Conservation (phyloP, 2,113 vertebrate genomes). For the Ceyx cyanopectus region DNA sequence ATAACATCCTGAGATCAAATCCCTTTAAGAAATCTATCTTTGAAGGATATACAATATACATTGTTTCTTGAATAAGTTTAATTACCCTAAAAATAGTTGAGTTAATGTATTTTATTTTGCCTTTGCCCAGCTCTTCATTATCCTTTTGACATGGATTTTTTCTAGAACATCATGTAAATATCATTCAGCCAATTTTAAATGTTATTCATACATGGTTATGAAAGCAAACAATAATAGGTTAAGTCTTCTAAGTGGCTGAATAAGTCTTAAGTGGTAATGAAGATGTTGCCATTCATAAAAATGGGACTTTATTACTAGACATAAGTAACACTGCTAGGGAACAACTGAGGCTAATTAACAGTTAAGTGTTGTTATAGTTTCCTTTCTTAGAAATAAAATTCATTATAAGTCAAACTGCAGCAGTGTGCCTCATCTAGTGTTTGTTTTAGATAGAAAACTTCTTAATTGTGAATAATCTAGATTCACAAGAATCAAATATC, state of each 20-base stretch:
- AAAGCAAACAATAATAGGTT: background rate
- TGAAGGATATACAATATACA: background rate
- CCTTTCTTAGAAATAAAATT: background rate
- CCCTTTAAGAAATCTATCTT: background rate
- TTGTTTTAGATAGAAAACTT: background rate
- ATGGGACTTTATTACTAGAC: background rate
- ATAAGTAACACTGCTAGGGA: background rate
- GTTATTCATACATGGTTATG: background rate
- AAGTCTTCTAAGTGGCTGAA: background rate
- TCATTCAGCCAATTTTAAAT: background rate
- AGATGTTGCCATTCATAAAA: background rate
- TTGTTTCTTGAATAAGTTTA: background rate
- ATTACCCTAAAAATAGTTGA: background rate
- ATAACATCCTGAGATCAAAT: background rate
- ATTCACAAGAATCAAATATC: background rate
- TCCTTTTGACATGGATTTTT: background rate
- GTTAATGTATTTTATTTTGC: background rate
- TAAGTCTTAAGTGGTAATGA: background rate
- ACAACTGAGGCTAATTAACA: background rate
- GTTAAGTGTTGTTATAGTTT: background rate
- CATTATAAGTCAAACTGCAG: accelerated
- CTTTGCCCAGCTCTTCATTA: background rate
- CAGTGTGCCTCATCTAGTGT: background rate
- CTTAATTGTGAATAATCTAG: background rate
- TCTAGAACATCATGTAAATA: background rate